Conservation (phyloP, 2,113 vertebrate species). For the Rissa tridactyla region DNA sequence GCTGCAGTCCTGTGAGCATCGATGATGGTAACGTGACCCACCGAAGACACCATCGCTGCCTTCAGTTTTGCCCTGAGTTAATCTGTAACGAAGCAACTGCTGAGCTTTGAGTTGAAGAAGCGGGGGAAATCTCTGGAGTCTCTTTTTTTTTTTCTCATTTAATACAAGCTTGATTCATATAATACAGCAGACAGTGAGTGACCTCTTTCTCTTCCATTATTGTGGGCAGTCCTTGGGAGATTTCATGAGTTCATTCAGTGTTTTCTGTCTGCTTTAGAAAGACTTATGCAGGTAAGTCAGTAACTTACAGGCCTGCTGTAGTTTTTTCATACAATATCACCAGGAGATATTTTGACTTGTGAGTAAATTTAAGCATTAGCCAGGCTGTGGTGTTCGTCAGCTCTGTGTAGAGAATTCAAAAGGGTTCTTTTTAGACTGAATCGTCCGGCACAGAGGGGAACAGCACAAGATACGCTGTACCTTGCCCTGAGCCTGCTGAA, state of each 20-base stretch:
- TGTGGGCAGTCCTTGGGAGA: background rate
- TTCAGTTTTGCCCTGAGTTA: background rate
- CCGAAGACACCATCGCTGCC: background rate
- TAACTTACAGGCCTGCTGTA: background rate
- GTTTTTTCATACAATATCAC: background rate
- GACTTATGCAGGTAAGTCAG: accelerated
- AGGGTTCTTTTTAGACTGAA: background rate
- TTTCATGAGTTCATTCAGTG: background rate
- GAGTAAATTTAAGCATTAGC: background rate
- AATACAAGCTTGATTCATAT: background rate
- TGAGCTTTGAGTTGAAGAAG: background rate
- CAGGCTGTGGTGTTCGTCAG: too few species aligned
- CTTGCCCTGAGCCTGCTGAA: background rate
- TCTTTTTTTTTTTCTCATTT: background rate
- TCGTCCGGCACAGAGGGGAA: background rate
- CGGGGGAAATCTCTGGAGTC: background rate
- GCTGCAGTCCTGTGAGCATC: background rate
- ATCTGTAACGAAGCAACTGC: background rate
- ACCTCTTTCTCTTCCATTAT: background rate
- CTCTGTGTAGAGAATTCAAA: background rate
- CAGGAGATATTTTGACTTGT: background rate
- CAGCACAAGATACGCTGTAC: background rate
- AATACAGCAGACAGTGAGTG: too few species aligned
- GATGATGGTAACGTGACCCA: background rate
- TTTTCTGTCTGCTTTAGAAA: background rate